These are phyloP conservation scores for Nasonia giraulti DNA, from an alignment of 1,140 invertebrate genomes.

Conservation along the genomic window DNA sequence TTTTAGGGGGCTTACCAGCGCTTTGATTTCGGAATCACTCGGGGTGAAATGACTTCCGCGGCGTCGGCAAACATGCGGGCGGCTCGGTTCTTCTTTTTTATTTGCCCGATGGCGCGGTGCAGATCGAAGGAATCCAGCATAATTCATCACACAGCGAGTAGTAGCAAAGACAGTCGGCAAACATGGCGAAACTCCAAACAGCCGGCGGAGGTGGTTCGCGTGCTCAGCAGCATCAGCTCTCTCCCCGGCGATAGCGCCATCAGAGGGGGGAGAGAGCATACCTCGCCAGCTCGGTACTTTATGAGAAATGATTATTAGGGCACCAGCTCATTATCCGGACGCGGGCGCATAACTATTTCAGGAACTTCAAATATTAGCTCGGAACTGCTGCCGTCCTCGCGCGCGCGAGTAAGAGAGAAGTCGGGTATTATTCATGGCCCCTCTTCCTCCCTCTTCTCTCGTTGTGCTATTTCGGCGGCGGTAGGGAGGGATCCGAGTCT, in stretches of 20 bases:
- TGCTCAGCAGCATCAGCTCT: background rate
- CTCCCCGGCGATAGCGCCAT: background rate
- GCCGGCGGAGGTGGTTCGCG: too few relatives aligned
- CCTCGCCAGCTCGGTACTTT: background rate
- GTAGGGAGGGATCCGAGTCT: background rate
- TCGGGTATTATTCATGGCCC: background rate
- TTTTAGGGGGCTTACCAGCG: background rate
- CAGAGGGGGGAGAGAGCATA: background rate
- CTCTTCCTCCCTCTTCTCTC: background rate
- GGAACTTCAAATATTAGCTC: slow-evolving; percentile 62
- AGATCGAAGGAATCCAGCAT: too few relatives aligned
- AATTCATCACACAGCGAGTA: too few relatives aligned
- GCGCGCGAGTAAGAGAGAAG: background rate
- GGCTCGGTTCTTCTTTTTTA: background rate
- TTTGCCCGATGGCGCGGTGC: too few relatives aligned
- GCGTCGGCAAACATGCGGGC: background rate
- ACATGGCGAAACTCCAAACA: background rate
- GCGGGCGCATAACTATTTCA: slow-evolving; percentile 56
- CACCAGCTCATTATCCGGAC: slow-evolving; percentile 57
- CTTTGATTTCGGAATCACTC: background rate
- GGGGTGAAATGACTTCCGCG: background rate
- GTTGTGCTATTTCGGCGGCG: background rate
- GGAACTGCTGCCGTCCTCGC: background rate
- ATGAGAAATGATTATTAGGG: slow-evolving; percentile 58
- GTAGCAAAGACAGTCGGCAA: background rate